phyloP scores from a whole-genome alignment of 2,797 vertebrate species.

The Ptychadena robeensis region DNA sequence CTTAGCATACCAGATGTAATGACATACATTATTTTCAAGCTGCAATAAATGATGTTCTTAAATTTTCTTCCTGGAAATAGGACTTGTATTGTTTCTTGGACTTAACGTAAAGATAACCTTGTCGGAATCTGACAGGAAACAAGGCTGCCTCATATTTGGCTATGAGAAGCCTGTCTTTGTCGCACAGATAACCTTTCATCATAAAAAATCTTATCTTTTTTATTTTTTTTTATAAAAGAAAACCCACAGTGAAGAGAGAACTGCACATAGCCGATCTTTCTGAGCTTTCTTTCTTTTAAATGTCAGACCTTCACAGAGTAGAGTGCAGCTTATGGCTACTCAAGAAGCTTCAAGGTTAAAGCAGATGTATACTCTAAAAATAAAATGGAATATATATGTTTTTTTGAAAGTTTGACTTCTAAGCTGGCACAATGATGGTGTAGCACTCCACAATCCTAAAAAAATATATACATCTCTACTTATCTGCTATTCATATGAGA shows the following conservation, averaged over 20 bases:
- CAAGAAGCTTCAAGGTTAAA: not conserved
- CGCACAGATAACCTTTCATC: constrained; percentile 41
- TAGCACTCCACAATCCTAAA: too few species aligned
- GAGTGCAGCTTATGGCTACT: not conserved
- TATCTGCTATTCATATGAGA: too few species aligned
- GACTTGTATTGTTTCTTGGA: constrained; percentile 37
- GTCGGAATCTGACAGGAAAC: constrained; percentile 41
- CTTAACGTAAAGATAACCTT: constrained; percentile 50
- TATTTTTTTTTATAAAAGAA: constrained; percentile 23
- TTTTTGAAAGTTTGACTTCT: too few species aligned
- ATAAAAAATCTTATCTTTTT: constrained; percentile 24
- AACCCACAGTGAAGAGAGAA: constrained; percentile 10
- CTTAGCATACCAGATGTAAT: constrained; percentile 33
- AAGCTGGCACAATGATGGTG: too few species aligned
- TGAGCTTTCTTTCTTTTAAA: not conserved
- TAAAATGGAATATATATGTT: too few species aligned
- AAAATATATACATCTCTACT: too few species aligned
- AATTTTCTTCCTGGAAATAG: constrained; percentile 35
- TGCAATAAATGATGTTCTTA: constrained; percentile 22
- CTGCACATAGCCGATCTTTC: not conserved
- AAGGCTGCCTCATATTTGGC: constrained; percentile 33
- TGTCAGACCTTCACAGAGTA: constrained; percentile 1
- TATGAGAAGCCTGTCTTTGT: constrained; percentile 19
- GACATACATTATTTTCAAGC: constrained; percentile 40
- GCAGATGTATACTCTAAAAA: too few species aligned